Evolutionary conservation across 2,113 vertebrate genomes (phyloP).

Genomic region (Pontoporia blainvillei): DNA sequence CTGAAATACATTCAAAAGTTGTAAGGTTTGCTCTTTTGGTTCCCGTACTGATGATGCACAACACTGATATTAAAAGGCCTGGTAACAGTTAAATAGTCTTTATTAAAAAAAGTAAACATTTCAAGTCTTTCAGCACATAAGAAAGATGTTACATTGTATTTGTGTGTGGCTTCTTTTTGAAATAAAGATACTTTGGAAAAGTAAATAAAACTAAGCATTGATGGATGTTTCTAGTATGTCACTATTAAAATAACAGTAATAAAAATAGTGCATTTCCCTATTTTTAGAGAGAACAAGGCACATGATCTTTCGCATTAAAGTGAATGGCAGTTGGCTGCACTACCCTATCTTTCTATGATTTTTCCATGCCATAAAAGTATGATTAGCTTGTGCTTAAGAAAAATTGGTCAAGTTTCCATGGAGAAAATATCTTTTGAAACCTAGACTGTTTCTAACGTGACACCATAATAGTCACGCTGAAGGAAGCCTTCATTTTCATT

Average conservation of each 20-base stretch:
- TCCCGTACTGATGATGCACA: background rate
- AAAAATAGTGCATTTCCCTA: constrained; percentile 21
- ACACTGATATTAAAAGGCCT: background rate
- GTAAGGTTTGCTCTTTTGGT: background rate
- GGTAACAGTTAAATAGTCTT: background rate
- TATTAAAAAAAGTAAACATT: background rate
- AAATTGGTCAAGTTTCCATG: constrained; percentile 1
- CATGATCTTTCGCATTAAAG: background rate
- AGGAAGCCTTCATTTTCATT: background rate
- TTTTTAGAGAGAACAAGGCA: background rate
- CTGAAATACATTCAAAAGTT: background rate
- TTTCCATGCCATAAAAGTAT: constrained; percentile 54
- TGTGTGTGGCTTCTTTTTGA: background rate
- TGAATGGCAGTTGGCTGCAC: constrained; percentile 13
- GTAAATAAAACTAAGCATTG: background rate
- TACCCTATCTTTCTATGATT: constrained; percentile 43
- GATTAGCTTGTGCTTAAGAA: constrained; percentile 22
- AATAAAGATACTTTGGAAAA: constrained; percentile 19
- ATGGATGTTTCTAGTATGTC: background rate
- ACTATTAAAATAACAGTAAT: constrained; percentile 25
- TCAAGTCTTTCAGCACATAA: background rate
- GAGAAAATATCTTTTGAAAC: constrained; percentile 31
- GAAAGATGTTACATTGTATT: background rate
- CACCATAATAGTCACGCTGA: background rate
- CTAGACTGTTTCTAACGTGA: constrained; percentile 6